Evolutionary conservation across 1,140 invertebrate species (phyloP), one percentile per base, ranked within the genome.

Genomic region (Adoxophyes honmai): DNA sequence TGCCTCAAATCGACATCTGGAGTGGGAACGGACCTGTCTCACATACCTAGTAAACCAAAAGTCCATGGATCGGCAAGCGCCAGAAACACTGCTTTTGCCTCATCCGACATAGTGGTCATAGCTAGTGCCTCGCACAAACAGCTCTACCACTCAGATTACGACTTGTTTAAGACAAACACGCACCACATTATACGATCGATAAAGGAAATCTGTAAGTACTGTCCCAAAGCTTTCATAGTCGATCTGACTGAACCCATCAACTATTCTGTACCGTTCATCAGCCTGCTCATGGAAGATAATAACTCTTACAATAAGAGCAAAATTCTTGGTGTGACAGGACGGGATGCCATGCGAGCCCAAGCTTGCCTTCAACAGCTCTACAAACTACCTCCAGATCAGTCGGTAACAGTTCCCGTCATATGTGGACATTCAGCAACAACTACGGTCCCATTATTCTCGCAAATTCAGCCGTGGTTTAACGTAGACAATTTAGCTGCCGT

Each of bases 171-270:
- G 14, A 18, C 16, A 9, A 48, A 48, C n/a, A 18, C 42, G 4
- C n/a, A 21, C 21, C 10, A 11, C 42, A 16, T 48, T 10, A 33
- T 48, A 4, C 15, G 21, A 0, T 18, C 42, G n/a, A 13, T 28
- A 6, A 16, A 48, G 21, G 42, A 48, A 48, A n/a, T 48, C 1
- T 48, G 42, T 48, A 7, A n/a, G 21, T 18, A 5, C 0, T 48
- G 42, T 10, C 42, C 42, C 16, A 18, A 48, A 1, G 42, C 42
- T 7, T 48, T 48, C 18, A 18, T 48, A 7, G 18, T 48, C n/a
- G 42, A 48, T 11, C 42, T 48, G 7, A 48, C 42, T 6, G 42
- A 48, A 18, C 42, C 42, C 9, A n/a, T 48, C n/a, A 48, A 48
- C 18, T 48, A 48, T 14, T 21, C 42, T 9, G 1, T 48, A 16